Evolutionary conservation across 2,888 invertebrate genomes (phyloP).

Genomic region (Eristalis tenax): DNA sequence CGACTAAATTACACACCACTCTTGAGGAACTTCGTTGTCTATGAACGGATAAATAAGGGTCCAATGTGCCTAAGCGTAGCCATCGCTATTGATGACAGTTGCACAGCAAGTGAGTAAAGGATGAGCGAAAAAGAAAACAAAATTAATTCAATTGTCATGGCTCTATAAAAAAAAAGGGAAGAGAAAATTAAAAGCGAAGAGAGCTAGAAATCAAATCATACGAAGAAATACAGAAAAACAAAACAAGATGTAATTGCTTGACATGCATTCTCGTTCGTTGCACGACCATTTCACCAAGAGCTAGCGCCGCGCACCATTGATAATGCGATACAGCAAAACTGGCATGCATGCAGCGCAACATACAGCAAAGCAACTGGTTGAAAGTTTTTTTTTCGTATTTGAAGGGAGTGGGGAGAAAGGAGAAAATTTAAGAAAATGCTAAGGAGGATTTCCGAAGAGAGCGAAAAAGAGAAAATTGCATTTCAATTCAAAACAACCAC

Average conservation of each 20-base stretch:
- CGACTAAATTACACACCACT: background rate
- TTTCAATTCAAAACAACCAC: conserved; percentile 66
- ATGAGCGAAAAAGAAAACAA: conserved; percentile 34
- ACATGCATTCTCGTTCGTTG: conserved; percentile 37
- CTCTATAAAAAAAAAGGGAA: conserved; percentile 38
- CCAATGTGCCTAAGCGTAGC: background rate
- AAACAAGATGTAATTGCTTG: conserved; percentile 32
- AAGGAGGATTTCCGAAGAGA: conserved; percentile 69
- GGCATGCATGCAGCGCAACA: conserved; percentile 27
- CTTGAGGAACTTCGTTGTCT: background rate
- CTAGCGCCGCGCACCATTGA: conserved; percentile 46
- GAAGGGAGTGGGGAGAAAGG: conserved; percentile 15
- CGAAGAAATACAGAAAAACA: conserved; percentile 39
- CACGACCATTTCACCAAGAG: conserved; percentile 42
- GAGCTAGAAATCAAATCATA: conserved; percentile 60
- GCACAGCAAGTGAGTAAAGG: background rate
- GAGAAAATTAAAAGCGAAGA: conserved; percentile 51
- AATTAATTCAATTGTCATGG: conserved; percentile 70
- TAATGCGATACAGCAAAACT: conserved; percentile 49
- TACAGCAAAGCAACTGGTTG: conserved; percentile 59
- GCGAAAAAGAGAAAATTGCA: conserved; percentile 72
- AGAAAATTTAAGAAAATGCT: conserved; percentile 63
- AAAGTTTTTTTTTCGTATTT: background rate
- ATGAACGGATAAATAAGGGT: background rate
- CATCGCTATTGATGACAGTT: conserved; percentile 14